A percentile compares a stretch with the other conserved stretches of the same genome.
Evolutionary conservation across 2,113 vertebrate genomes (phyloP).

Genomic region (Crotalus horridus): DNA sequence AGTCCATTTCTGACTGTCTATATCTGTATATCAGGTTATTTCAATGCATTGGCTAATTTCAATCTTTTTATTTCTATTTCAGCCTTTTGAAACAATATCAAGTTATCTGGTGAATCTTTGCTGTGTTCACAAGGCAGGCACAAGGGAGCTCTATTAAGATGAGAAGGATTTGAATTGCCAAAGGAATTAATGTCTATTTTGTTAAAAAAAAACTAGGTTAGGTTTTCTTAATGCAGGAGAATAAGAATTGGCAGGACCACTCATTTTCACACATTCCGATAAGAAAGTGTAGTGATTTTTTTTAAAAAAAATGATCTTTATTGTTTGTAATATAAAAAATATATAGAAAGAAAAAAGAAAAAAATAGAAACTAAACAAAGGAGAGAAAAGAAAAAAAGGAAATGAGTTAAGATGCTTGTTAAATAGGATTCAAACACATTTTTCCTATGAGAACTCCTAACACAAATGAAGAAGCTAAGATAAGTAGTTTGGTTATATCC

Average conservation of each 20-base stretch:
- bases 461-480: background rate
- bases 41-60: background rate
- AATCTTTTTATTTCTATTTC: conserved; percentile 11
- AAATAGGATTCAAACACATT: background rate
- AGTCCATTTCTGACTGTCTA: conserved; percentile 23
- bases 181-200: conserved; percentile 28
- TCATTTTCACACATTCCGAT: background rate
- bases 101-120: conserved; percentile 43
- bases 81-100: conserved; percentile 16
- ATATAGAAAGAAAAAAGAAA: background rate
- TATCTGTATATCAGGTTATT: conserved; percentile 20
- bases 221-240: conserved; percentile 25
- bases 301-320: background rate
- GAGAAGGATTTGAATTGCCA: conserved; percentile 36
- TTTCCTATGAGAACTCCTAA: background rate
- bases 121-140: conserved; percentile 7
- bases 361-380: background rate
- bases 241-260: conserved; percentile 29
- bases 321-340: background rate
- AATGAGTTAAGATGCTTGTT: background rate
- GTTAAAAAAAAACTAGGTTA: background rate
- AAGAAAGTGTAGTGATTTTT: conserved; percentile 20
- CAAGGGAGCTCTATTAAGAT: conserved; percentile 44
- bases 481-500: background rate
- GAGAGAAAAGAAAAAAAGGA: background rate